Conservation (phyloP, 2,888 invertebrate genomes). For the Papilio gigon region DNA sequence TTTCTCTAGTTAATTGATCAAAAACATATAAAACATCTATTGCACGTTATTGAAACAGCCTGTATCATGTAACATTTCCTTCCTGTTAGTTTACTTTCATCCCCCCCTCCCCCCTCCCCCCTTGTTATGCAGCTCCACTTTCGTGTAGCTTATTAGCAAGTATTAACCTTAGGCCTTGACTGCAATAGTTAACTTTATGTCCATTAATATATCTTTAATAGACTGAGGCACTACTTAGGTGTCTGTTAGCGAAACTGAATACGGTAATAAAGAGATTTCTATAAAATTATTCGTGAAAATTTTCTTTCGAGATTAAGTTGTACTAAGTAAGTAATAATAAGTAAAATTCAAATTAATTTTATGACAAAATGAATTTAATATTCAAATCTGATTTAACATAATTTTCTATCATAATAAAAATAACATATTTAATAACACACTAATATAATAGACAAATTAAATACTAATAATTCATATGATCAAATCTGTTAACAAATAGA, state of each 20-base stretch:
- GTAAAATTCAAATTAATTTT: background rate
- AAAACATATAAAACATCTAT: background rate
- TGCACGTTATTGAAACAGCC: conserved; percentile 22
- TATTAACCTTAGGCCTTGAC: too few relatives aligned
- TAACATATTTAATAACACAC: background rate
- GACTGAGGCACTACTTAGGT: too few relatives aligned
- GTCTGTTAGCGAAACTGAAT: too few relatives aligned
- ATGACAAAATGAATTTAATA: background rate
- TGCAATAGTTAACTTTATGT: too few relatives aligned
- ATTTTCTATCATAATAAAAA: background rate
- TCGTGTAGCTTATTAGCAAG: conserved; percentile 11
- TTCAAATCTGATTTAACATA: background rate
- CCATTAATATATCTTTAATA: too few relatives aligned
- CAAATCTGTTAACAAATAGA: background rate
- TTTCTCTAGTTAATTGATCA: too few relatives aligned
- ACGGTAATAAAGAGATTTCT: background rate
- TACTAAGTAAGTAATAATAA: background rate
- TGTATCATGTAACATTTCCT: conserved; percentile 38
- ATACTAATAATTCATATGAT: conserved; percentile 2
- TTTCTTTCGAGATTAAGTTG: too few relatives aligned
- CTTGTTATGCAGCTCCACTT: conserved; percentile 19
- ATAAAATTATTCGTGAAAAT: too few relatives aligned
- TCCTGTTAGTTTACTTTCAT: conserved; percentile 43
- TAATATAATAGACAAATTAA: background rate
- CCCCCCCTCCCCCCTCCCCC: background rate